phyloP scores from a whole-genome alignment of 1,140 invertebrate genomes.

The Thalassaphorura encarpata region DNA sequence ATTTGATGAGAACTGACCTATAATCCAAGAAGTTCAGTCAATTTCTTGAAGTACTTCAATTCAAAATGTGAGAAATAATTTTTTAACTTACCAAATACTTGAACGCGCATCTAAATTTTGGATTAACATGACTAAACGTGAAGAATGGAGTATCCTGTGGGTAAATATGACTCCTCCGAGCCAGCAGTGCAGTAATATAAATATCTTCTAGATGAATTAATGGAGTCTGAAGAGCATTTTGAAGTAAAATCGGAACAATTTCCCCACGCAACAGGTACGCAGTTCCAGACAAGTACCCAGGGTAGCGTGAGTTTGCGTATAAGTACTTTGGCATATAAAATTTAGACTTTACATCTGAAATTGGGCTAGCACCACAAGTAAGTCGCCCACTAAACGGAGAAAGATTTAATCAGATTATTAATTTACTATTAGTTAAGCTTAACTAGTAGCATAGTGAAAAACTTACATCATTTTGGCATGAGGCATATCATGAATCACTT shows the following conservation, averaged over 20 bases:
- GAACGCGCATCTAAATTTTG: conserved; percentile 27
- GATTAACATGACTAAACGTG: conserved; percentile 42
- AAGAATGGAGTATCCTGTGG: conserved; percentile 50
- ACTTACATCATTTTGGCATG: conserved; percentile 31
- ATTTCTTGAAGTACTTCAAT: neutral
- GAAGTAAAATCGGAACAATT: conserved; percentile 54
- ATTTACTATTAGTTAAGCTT: neutral
- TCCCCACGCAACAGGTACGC: conserved; percentile 68
- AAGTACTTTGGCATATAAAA: conserved; percentile 58
- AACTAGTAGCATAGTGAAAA: conserved; percentile 2
- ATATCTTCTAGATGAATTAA: conserved; percentile 75
- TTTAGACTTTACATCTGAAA: conserved; percentile 34
- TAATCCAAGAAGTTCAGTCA: neutral
- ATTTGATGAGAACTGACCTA: conserved; percentile 31
- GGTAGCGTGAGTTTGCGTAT: conserved; percentile 60
- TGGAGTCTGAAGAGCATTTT: conserved; percentile 54
- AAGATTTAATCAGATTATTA: neutral
- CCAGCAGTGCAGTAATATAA: conserved; percentile 47
- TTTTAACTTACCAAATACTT: conserved; percentile 22
- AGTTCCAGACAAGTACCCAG: conserved; percentile 72
- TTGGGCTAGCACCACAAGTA: conserved; percentile 32
- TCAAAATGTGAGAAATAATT: neutral
- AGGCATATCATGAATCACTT: conserved; percentile 22
- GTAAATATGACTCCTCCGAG: conserved; percentile 41
- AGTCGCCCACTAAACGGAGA: conserved; percentile 19